A percentile compares a stretch with the other conserved stretches of the same genome.
Conservation (phyloP, 2,888 invertebrate genomes). For the Drosophila falleni region DNA sequence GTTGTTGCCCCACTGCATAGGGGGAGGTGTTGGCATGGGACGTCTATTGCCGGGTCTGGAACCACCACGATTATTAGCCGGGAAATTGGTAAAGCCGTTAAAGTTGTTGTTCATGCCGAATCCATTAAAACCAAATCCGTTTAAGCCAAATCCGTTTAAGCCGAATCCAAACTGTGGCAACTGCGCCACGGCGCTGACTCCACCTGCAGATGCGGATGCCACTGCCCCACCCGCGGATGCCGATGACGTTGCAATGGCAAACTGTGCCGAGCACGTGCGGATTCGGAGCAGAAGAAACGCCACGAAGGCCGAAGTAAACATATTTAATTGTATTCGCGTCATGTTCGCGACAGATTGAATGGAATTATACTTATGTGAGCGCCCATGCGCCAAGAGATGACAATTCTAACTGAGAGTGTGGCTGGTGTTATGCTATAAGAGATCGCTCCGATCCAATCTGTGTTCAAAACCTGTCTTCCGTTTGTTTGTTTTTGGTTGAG, state of each 20-base stretch:
- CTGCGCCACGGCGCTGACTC: conserved; percentile 45
- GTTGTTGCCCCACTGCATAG: neutral
- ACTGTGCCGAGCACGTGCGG: conserved; percentile 44
- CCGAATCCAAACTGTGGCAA: conserved; percentile 44
- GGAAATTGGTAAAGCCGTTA: conserved; percentile 5
- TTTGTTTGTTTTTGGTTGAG: conserved; percentile 20
- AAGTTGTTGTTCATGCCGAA: conserved; percentile 5
- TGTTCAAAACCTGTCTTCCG: conserved; percentile 59
- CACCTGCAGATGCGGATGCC: conserved; percentile 52
- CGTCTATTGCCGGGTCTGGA: conserved; percentile 9
- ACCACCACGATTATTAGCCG: conserved; percentile 4
- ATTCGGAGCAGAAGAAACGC: conserved; percentile 16
- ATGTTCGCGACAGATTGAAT: conserved; percentile 37
- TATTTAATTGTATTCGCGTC: conserved; percentile 32
- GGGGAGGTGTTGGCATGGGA: neutral
- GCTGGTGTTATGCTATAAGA: conserved; percentile 39
- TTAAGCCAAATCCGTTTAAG: conserved; percentile 24
- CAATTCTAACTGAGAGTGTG: conserved; percentile 60
- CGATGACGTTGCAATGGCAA: conserved; percentile 44
- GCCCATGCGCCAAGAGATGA: conserved; percentile 48
- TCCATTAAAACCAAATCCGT: conserved; percentile 28
- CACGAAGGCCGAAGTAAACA: conserved; percentile 27
- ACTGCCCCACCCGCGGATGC: conserved; percentile 55
- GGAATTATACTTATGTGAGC: conserved; percentile 5
- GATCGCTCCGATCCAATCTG: conserved; percentile 6